phyloP scores from a whole-genome alignment of 2,888 invertebrate genomes.

The Luperina nickerlii region DNA sequence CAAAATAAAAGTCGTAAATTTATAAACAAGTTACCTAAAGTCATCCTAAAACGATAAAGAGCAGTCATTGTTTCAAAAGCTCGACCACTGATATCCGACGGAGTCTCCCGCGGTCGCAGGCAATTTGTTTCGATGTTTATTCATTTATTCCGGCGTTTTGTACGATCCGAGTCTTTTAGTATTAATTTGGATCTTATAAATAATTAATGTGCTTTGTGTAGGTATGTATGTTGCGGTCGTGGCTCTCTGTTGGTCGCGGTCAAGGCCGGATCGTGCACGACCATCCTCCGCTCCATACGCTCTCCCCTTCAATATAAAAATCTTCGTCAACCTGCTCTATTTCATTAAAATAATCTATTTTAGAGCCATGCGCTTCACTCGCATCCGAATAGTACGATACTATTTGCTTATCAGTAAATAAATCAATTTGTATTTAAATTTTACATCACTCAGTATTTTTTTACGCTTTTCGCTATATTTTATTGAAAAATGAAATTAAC shows the following conservation, averaged over 20 bases:
- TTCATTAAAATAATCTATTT: constrained; percentile 14
- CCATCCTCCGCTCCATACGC: constrained; percentile 65
- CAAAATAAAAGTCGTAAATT: constrained; percentile 64
- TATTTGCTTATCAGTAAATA: neutral
- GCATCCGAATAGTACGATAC: neutral
- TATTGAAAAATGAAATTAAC: constrained; percentile 4
- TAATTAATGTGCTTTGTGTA: constrained; percentile 82
- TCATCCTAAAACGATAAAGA: constrained; percentile 69
- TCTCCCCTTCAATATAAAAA: constrained; percentile 53
- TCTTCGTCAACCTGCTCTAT: constrained; percentile 19
- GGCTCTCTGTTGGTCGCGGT: constrained; percentile 77
- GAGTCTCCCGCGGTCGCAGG: constrained; percentile 70
- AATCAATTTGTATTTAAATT: constrained; percentile 6
- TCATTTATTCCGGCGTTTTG: constrained; percentile 85
- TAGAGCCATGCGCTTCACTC: neutral
- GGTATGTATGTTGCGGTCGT: constrained; percentile 74
- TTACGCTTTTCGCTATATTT: neutral
- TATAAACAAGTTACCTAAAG: constrained; percentile 66
- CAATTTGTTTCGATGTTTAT: constrained; percentile 86
- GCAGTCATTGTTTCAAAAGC: constrained; percentile 73
- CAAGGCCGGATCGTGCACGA: constrained; percentile 81
- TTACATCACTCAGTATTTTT: constrained; percentile 1
- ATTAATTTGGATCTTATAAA: constrained; percentile 88
- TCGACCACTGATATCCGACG: constrained; percentile 67
- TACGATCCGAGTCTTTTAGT: constrained; percentile 81